Conservation (phyloP, 2,888 invertebrate species). For the Drosophila acutilabella region DNA sequence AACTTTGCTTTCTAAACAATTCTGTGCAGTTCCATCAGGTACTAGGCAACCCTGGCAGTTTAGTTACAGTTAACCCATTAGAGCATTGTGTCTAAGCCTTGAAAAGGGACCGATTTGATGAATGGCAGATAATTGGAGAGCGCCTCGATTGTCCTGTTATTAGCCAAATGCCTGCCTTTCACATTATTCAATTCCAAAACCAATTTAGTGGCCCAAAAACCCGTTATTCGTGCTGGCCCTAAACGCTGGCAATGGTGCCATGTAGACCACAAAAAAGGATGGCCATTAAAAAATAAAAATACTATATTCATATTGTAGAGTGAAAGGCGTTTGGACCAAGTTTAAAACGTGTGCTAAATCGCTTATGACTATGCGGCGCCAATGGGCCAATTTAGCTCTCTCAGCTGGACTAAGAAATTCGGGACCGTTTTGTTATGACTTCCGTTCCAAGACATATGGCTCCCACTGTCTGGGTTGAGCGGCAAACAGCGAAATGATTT, state of each 20-base stretch:
- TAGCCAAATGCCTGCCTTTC: constrained; percentile 67
- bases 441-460: constrained; percentile 63
- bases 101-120: constrained; percentile 52
- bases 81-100: constrained; percentile 4
- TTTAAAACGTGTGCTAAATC: constrained; percentile 69
- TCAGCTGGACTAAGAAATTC: constrained; percentile 20
- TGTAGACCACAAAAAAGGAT: constrained; percentile 57
- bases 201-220: constrained; percentile 15
- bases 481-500: constrained; percentile 32
- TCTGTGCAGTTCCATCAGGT: too few species aligned
- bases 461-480: constrained; percentile 15
- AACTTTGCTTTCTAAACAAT: neutral
- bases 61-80: constrained; percentile 18
- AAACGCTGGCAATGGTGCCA: constrained; percentile 53
- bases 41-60: constrained; percentile 5
- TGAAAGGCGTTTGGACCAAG: constrained; percentile 40
- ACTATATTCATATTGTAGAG: constrained; percentile 25
- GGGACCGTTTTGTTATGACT: constrained; percentile 55
- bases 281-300: constrained; percentile 58
- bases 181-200: constrained; percentile 70
- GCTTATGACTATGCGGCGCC: constrained; percentile 77
- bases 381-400: constrained; percentile 63
- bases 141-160: constrained; percentile 71
- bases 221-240: constrained; percentile 60
- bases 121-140: constrained; percentile 71